Percentiles rank a stretch among this genome's conserved stretches.
These are phyloP conservation scores for Olivierus martensii DNA, from an alignment of 1,140 invertebrate species.

Conservation along the genomic window DNA sequence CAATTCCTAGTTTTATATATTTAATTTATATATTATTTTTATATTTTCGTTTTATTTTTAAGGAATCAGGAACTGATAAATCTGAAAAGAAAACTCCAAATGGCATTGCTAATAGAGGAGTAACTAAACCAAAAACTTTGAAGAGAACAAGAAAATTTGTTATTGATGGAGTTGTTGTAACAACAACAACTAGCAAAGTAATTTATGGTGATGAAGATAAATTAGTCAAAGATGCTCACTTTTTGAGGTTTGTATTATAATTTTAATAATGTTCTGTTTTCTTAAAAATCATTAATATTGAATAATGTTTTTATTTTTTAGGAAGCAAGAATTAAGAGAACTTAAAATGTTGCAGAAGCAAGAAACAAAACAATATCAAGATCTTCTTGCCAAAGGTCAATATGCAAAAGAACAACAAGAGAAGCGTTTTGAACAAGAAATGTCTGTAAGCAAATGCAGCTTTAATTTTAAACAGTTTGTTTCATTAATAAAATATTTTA, in stretches of 20 bases:
- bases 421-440: conserved; percentile 35
- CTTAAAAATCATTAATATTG: too few species aligned
- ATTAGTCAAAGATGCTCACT: conserved; percentile 29
- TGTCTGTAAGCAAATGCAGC: conserved; percentile 20
- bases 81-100: not conserved
- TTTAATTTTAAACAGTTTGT: not conserved
- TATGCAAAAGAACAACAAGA: conserved; percentile 69
- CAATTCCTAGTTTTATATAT: too few species aligned
- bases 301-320: conserved; percentile 9
- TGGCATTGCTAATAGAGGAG: not conserved
- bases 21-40: too few species aligned
- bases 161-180: conserved; percentile 87
- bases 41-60: too few species aligned
- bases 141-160: conserved; percentile 91
- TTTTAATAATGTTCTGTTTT: too few species aligned
- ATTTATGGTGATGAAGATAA: conserved; percentile 86
- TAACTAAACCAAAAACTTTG: conserved; percentile 55
- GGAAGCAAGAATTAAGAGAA: conserved; percentile 86
- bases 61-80: not conserved
- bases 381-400: conserved; percentile 74
- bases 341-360: conserved; percentile 92
- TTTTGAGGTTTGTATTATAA: conserved; percentile 28
- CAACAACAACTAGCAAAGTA: conserved; percentile 84
- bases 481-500: not conserved
- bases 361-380: conserved; percentile 94